Evolutionary conservation across 2,797 vertebrate genomes (phyloP), one percentile per base, ranked within the genome.

Genomic region (Sebastes steindachneri): DNA sequence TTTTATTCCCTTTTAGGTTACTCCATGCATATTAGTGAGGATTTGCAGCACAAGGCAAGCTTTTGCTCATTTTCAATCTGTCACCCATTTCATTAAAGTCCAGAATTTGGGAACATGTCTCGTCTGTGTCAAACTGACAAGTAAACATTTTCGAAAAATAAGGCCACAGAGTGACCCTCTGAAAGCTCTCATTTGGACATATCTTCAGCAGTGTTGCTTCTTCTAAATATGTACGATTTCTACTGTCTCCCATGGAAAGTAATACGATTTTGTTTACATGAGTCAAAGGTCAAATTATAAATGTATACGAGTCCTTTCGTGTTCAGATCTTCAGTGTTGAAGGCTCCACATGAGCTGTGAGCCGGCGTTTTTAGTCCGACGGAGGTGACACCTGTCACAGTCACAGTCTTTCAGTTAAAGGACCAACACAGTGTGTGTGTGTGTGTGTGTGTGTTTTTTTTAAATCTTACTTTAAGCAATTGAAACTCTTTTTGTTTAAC

Each of bases 121-220:
- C 14, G 6, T 57, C 55, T 15, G 10, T 28, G 54, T 71, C 73
- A 54, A 70, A 70, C 75, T 70, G 71, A 75, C 41, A 45, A 45
- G 45, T 72, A 28, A 55, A 73, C 58, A 70, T 14, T 15, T n/a
- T n/a, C 2, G 3, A 62, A 63, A 63, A 72, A n/a, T 64, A 11
- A 73, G 9, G 28, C 37, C 21, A 19, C 41, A 14, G n/a, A 29
- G 28, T 31, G 54, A 72, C 19, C 21, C 75, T 79, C 67, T 48
- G 48, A 63, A 15, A 21, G 31, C 7, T 37, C 29, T 54, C 12
- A 67, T 55, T 17, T 70, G 26, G n/a, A 63, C 63, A 25, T 1
- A 0, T 67, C 45, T 19, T 31, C 0, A 15, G 14, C 3, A 3
- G 8, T 54, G 48, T 48, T 48, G 5, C 15, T 63, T 60, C 19